phyloP scores from a whole-genome alignment of 2,888 invertebrate genomes.

The Plebejus anna region DNA sequence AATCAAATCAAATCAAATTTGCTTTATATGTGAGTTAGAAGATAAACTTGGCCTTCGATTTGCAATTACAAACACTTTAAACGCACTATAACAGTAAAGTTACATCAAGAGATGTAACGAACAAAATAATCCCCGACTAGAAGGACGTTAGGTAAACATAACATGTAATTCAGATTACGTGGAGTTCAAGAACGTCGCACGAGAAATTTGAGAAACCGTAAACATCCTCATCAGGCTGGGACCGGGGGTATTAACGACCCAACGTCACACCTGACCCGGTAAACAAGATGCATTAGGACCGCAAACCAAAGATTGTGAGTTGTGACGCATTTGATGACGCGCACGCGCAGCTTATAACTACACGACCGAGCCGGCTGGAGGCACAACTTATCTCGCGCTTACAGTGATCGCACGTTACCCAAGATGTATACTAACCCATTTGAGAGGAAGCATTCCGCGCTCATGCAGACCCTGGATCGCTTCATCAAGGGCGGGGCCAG shows the following conservation, averaged over 20 bases:
- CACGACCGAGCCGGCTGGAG: constrained; percentile 45
- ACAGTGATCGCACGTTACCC: constrained; percentile 47
- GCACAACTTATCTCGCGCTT: constrained; percentile 45
- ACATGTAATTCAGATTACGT: not conserved
- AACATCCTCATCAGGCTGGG: not conserved
- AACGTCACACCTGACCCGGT: constrained; percentile 24
- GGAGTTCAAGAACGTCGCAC: not conserved
- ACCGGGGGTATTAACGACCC: not conserved
- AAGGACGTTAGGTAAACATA: not conserved
- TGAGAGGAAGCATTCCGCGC: constrained; percentile 84
- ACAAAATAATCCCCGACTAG: not conserved
- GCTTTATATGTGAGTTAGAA: no score
- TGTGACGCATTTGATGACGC: constrained; percentile 49
- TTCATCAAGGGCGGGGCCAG: constrained; percentile 76
- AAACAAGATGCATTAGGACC: constrained; percentile 20
- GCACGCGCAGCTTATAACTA: constrained; percentile 49
- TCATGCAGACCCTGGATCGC: constrained; percentile 83
- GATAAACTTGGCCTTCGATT: no score
- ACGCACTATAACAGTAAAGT: not conserved
- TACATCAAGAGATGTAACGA: no score
- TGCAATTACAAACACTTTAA: not conserved
- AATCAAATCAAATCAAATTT: no score
- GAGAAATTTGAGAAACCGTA: not conserved
- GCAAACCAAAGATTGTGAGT: constrained; percentile 40
- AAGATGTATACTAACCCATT: constrained; percentile 85